These are phyloP conservation scores for Atta colombica DNA, from an alignment of 1,140 invertebrate species.

Conservation along the genomic window DNA sequence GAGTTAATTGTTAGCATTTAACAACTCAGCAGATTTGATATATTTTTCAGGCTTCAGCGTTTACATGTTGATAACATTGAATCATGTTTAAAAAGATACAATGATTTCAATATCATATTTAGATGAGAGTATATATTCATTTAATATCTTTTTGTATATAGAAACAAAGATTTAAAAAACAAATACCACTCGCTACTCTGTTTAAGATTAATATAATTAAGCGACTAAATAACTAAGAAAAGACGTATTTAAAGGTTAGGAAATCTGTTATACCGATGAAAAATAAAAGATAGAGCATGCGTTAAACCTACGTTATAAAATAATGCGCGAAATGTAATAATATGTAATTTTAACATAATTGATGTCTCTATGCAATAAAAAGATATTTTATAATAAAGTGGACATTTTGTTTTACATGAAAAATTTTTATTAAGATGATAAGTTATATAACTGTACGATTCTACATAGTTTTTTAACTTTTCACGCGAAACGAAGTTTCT, in stretches of 20 bases:
- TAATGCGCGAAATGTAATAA: not conserved
- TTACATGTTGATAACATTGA: not conserved
- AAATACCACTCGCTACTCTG: not conserved
- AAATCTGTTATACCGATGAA: not conserved
- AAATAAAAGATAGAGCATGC: not conserved
- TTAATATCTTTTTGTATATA: not conserved
- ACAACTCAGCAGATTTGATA: not conserved
- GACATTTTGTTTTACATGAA: too few species aligned
- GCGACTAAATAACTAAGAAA: too few species aligned
- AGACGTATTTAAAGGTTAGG: not conserved
- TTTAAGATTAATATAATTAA: not conserved
- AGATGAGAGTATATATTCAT: not conserved
- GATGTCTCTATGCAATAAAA: too few species aligned
- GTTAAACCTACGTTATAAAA: not conserved
- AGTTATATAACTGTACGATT: too few species aligned
- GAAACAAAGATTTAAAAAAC: not conserved
- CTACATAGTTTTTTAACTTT: too few species aligned
- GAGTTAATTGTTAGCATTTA: not conserved
- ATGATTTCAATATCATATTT: not conserved
- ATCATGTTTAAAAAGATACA: not conserved
- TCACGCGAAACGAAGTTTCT: too few species aligned
- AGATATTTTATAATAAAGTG: too few species aligned
- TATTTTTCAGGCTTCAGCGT: not conserved
- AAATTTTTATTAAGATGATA: too few species aligned
- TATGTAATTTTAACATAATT: not conserved